Evolutionary conservation across 2,888 invertebrate genomes (phyloP), one percentile per base, ranked within the genome.

Genomic region (Nomada lathburiana): DNA sequence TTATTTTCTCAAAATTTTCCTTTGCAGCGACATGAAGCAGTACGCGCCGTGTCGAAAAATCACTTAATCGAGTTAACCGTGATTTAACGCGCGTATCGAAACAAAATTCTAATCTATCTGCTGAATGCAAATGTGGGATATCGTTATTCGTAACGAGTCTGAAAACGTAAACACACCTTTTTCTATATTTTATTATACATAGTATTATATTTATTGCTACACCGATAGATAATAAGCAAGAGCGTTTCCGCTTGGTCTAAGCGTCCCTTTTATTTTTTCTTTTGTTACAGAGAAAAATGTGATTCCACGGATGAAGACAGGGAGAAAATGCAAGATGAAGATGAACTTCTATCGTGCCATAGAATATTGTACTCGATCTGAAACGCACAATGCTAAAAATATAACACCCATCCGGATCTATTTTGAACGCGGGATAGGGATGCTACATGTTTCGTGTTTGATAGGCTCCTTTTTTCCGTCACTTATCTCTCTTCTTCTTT

Each of bases 201-300:
- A 59, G 29, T 42, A 42, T 68, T 18, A 42, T 23, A 53, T 18
- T 42, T 68, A 53, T 26, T 36, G 29, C 10, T 70, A 70, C 13
- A 47, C 7, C 29, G 57, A 42, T 68, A 68, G 55, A 70, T 70
- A 20, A 55, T 50, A 50, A 70, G 20, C 16, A 44, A 20, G 50
- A 50, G 9, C 26, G 47, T 60, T 64, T 64, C 44, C 62, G 52
- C 60, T 10, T 26, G 11, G 42, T 78, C 82, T 83, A 83, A 83
- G 69, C 59, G 53, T 65, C 52, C 47, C 57, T 84, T 86, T 82
- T 80, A 71, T 86, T 86, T 83, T 86, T 86, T 86, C 80, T 86
- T 82, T 74, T 86, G 86, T 86, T 86, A 59, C 86, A 86, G 86
- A 86, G 57, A 55, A 68, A 80, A 36, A 36, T 36, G 36, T 79